Evolutionary conservation across 92 coral and sea anemone genomes (phyloP), one percentile per base, ranked within the genome.

Genomic region (Epizoanthus ramosus): DNA sequence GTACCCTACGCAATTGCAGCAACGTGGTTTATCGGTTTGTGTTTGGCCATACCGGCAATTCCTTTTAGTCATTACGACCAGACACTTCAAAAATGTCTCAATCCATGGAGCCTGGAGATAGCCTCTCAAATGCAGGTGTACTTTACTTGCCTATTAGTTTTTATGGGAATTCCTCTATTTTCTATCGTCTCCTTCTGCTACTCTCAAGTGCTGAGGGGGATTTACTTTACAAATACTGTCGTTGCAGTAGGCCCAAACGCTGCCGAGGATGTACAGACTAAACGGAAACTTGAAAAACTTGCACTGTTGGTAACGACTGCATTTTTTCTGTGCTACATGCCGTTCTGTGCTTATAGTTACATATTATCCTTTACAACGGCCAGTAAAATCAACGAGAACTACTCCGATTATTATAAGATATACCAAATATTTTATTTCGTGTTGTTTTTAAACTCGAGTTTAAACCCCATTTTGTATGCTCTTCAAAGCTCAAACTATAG

Each of bases 91-190:
- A 64, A 8, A 9, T 64, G 69, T 64, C 39, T 64, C 10, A 7
- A 64, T 64, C 69, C 69, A 15, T 64, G 69, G 69, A 24, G 39
- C 12, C 41, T 64, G 35, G 69, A 64, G 69, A 23, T 64, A n/a
- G 69, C 69, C 8, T n/a, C 69, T 3, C 28, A 13, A 3, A 64
- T 25, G 69, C 25, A 12, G 8, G 3, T 19, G 7, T 25, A 64
- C 69, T 64, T 64, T 8, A 64, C 39, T 3, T 64, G 69, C 35
- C 69, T 64, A 0, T 23, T 64, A 8, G 35, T 64, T 25, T 24
- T 25, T 10, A 23, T 64, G 28, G 69, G 69, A 25, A 13, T 25
- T 24, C 69, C 69, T 64, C 69, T 64, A 23, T 64, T 64, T 64
- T 6, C 35, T 25, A 15, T 23, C 39, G 6, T 64, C 41, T 64